Evolutionary conservation across 2,113 vertebrate genomes (phyloP), one percentile per base, ranked within the genome.

Genomic region (Pogona vitticeps): DNA sequence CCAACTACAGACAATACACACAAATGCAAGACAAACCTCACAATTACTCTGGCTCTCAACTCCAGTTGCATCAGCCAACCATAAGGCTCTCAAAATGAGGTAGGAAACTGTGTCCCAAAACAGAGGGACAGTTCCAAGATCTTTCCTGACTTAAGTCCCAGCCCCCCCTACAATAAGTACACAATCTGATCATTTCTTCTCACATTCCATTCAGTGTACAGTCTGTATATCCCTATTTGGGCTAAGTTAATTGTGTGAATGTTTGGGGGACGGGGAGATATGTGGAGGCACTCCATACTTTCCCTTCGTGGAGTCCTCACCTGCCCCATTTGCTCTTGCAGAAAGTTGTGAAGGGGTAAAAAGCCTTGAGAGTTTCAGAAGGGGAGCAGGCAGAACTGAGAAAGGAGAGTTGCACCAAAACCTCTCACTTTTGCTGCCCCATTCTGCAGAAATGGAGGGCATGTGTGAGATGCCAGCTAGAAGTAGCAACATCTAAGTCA

Each of bases 71-170:
- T 52, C 40, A 75, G 85, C 78, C 40, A 73, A 86, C 72, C 67
- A 36, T 38, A 86, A 73, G 78, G 40, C 63, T 80, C 56, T 86
- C 58, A 75, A 86, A 81, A 58, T 42, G 40, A 86, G 67, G 76
- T 71, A 70, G 76, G 46, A 26, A 26, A 17, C 18, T 78, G 71
- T n/a, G 9, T 70, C n/a, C 46, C 38, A 8, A 20, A 23, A 79
- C 18, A 86, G n/a, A 81, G 28, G 31, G 61, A 80, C 36, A 46
- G 68, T 15, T 72, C 52, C 68, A 71, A 79, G 23, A 36, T 58
- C 42, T 21, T 71, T 78, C 63, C 83, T 85, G 46, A n/a, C 38
- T 28, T 75, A 36, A 26, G 14, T 75, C 71, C 56, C 71, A 23
- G 28, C 71, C 28, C 5, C 38, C n/a, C 13, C 33, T n/a, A 26